Percentiles rank a stretch among this genome's conserved stretches.
phyloP scores from a whole-genome alignment of 2,113 vertebrate genomes.

The Microtus richardsoni region DNA sequence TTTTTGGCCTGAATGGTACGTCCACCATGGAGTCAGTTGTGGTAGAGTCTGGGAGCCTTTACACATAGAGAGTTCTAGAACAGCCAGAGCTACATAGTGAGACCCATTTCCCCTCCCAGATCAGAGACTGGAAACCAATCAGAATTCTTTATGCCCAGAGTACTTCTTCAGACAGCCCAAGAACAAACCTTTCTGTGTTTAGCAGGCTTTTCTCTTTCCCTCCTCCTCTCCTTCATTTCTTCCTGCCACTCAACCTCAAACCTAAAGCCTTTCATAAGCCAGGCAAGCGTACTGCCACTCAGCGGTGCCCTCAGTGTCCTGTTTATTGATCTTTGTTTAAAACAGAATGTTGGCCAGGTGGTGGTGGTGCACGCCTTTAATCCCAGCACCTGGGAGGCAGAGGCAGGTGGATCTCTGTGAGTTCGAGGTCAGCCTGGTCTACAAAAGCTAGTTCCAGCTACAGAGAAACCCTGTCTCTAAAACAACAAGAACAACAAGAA shows the following conservation, averaged over 20 bases:
- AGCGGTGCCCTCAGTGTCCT: too few relatives aligned
- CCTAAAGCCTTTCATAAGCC: neutral
- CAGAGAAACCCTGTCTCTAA: too few relatives aligned
- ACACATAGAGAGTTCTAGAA: neutral
- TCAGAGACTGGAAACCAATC: neutral
- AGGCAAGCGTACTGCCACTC: neutral
- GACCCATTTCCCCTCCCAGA: neutral
- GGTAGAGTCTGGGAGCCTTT: neutral
- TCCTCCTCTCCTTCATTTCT: neutral
- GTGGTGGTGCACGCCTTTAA: too few relatives aligned
- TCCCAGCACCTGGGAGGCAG: too few relatives aligned
- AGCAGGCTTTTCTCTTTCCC: neutral
- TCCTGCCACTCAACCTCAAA: neutral
- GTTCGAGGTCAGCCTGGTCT: too few relatives aligned
- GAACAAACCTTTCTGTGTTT: neutral
- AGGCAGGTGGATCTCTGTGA: too few relatives aligned
- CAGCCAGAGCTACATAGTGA: neutral
- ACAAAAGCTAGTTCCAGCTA: too few relatives aligned
- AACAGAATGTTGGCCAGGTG: too few relatives aligned
- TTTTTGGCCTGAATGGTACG: neutral
- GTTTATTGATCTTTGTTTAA: neutral
- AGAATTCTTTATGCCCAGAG: neutral
- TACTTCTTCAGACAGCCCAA: neutral
- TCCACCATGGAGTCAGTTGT: neutral
- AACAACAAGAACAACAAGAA: neutral